A percentile compares a stretch with the other conserved stretches of the same genome.
phyloP scores from a whole-genome alignment of 1,140 invertebrate species.

The Zophobas morio region DNA sequence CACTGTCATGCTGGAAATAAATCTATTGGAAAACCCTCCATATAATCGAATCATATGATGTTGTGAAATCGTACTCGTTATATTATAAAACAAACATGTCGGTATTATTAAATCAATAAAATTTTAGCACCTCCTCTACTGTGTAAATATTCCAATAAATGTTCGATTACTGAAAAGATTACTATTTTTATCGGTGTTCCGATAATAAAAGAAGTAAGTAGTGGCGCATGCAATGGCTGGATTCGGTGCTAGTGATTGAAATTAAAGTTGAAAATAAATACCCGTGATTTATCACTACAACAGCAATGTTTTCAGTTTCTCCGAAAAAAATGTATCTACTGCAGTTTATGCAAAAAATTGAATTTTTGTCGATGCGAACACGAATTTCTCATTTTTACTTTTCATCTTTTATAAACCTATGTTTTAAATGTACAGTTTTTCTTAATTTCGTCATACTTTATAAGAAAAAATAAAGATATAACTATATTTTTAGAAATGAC shows the following conservation, averaged over 20 bases:
- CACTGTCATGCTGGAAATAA: slow-evolving; percentile 14
- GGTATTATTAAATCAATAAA: slow-evolving; percentile 3
- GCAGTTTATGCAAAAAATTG: no score
- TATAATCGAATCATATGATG: slow-evolving; percentile 18
- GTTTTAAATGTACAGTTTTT: no score
- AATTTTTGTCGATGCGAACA: no score
- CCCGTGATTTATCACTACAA: no score
- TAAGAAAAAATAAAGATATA: no score
- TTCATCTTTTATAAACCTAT: no score
- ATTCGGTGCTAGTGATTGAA: no score
- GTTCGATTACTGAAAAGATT: neutral
- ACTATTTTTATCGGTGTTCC: neutral
- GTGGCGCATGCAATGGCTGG: neutral
- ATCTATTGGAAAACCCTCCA: slow-evolving; percentile 13
- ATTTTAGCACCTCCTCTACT: neutral
- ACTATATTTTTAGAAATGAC: slow-evolving; percentile 30
- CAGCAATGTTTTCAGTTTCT: no score
- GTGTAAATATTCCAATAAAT: slow-evolving; percentile 6
- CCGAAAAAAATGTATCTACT: no score
- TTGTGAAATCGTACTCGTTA: slow-evolving; percentile 23
- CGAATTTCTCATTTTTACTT: no score
- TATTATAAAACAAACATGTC: slow-evolving; percentile 5
- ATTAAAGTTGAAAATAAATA: no score
- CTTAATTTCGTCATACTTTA: no score
- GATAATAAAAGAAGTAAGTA: neutral